Evolutionary conservation across 2,113 vertebrate genomes (phyloP).

Genomic region (Poecilia latipinna): DNA sequence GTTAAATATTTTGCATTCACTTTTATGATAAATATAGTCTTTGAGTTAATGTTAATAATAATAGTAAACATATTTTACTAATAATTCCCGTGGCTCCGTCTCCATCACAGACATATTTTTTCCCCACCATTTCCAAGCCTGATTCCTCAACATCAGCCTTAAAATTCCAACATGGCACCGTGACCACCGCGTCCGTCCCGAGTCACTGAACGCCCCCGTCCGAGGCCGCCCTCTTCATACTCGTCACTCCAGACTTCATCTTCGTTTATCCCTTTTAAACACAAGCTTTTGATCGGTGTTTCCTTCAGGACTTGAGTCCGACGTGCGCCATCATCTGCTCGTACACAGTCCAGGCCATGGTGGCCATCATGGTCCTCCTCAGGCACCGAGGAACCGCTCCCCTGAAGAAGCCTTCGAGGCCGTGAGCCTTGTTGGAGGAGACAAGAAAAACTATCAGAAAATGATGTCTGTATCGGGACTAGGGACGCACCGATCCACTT

Average conservation of each 20-base stretch:
- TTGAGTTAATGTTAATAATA: too few relatives aligned
- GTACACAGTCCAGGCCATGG: slow-evolving; percentile 97
- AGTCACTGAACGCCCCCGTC: background rate
- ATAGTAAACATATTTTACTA: too few relatives aligned
- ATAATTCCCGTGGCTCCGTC: background rate
- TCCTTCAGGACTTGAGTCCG: slow-evolving; percentile 92
- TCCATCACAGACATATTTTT: too few relatives aligned
- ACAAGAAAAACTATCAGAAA: background rate
- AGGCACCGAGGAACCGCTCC: slow-evolving; percentile 81
- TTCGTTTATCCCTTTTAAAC: slow-evolving; percentile 56
- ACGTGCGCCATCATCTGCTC: slow-evolving; percentile 94
- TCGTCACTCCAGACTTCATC: slow-evolving; percentile 12
- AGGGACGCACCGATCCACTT: too few relatives aligned
- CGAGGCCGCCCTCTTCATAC: background rate
- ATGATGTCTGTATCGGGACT: background rate
- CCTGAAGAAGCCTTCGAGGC: slow-evolving; percentile 89
- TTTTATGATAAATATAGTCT: too few relatives aligned
- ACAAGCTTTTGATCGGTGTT: slow-evolving; percentile 74
- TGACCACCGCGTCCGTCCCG: background rate
- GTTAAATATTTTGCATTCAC: too few relatives aligned
- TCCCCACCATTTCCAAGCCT: background rate
- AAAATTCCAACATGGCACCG: background rate
- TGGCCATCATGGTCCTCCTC: slow-evolving; percentile 90
- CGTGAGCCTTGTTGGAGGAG: slow-evolving; percentile 79
- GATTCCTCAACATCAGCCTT: background rate